Conservation (phyloP, 2,113 vertebrate species). For the Prunella himalayana region DNA sequence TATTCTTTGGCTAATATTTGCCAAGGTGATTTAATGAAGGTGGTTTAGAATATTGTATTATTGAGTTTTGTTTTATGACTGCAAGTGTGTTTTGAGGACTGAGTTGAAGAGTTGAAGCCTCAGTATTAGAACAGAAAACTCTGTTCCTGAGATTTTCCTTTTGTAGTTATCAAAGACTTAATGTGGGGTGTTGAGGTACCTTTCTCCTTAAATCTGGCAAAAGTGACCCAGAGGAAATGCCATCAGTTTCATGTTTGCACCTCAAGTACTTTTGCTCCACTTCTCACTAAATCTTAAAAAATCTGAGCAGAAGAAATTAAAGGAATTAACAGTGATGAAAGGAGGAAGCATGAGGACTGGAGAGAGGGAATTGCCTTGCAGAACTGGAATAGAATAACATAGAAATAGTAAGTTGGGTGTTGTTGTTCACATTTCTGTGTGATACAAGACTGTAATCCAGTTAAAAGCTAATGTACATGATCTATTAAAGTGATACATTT, state of each 20-base stretch:
- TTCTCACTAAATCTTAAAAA: not conserved
- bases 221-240: not conserved
- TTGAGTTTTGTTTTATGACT: not conserved
- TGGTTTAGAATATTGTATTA: not conserved
- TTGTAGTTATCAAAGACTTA: not conserved
- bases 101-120: not conserved
- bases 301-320: not conserved
- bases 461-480: not conserved
- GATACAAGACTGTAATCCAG: not conserved
- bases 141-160: not conserved
- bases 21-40: not conserved
- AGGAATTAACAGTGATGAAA: not conserved
- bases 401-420: not conserved
- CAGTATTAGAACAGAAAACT: not conserved
- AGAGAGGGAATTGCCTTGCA: not conserved
- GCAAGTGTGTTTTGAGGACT: not conserved
- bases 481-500: not conserved
- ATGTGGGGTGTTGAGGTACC: not conserved
- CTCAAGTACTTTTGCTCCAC: not conserved
- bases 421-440: not conserved
- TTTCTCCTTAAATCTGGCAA: not conserved
- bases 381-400: not conserved
- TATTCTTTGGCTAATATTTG: not conserved
- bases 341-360: not conserved
- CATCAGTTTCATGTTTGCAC: not conserved